A percentile compares a stretch with the other conserved stretches of the same genome.
phyloP scores from a whole-genome alignment of 1,140 invertebrate species.

The Ctenoplectra terminalis region DNA sequence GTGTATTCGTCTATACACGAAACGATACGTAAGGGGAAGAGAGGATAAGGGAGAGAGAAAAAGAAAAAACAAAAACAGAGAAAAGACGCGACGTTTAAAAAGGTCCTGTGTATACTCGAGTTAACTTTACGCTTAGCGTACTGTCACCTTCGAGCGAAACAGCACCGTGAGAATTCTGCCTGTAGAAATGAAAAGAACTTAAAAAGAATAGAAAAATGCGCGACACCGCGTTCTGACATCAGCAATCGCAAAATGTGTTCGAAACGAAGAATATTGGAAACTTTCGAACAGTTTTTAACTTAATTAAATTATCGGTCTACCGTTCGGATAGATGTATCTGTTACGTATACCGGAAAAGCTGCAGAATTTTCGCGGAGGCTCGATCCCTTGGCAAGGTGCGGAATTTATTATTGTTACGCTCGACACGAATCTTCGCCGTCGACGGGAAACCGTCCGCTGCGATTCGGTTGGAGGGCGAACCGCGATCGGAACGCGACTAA shows the following conservation, averaged over 20 bases:
- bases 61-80: slow-evolving; percentile 68
- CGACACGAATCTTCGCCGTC: slow-evolving; percentile 44
- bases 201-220: no score
- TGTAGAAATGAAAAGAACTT: no score
- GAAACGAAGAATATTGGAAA: not conserved
- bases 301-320: not conserved
- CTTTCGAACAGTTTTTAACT: not conserved
- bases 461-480: slow-evolving; percentile 18
- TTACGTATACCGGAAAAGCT: not conserved
- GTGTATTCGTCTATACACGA: slow-evolving; percentile 56
- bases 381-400: slow-evolving; percentile 29
- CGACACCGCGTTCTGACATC: not conserved
- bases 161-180: slow-evolving; percentile 32
- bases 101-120: slow-evolving; percentile 66
- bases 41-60: slow-evolving; percentile 25
- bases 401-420: slow-evolving; percentile 63
- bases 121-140: slow-evolving; percentile 69
- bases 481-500: slow-evolving; percentile 70
- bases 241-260: slow-evolving; percentile 2
- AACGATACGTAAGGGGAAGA: slow-evolving; percentile 41
- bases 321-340: no score
- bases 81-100: slow-evolving; percentile 50
- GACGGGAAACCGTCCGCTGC: slow-evolving; percentile 33
- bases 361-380: slow-evolving; percentile 39
- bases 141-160: slow-evolving; percentile 48